Conservation (phyloP, 2,113 vertebrate genomes). For the Apteryx mantelli region DNA sequence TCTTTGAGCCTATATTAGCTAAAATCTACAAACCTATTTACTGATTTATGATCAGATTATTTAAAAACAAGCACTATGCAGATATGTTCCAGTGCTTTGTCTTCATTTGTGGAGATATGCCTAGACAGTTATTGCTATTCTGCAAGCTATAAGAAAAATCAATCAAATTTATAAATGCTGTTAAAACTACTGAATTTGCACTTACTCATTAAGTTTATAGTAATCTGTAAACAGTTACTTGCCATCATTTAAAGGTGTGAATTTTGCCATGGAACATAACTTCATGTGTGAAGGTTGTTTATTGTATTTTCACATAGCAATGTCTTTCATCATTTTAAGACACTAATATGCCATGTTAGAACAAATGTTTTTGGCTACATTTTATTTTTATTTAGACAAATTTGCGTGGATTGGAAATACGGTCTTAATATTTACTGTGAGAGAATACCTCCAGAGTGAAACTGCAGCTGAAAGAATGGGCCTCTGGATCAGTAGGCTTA, state of each 20-base stretch:
- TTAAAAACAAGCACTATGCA: neutral
- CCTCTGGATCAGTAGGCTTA: neutral
- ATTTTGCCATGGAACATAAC: neutral
- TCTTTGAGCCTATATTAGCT: neutral
- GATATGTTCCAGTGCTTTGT: neutral
- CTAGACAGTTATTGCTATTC: neutral
- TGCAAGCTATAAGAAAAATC: neutral
- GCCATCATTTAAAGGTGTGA: neutral
- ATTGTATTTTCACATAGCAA: neutral
- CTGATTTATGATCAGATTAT: neutral
- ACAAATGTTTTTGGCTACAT: neutral
- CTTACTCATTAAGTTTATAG: neutral
- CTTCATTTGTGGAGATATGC: neutral
- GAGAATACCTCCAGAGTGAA: neutral
- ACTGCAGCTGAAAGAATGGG: neutral
- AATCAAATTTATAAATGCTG: neutral
- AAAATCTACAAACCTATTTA: neutral
- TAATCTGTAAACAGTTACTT: neutral
- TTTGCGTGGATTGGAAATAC: neutral
- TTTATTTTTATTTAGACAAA: neutral
- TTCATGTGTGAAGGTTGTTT: neutral
- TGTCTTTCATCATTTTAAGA: neutral
- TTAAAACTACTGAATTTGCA: neutral
- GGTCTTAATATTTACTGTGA: neutral
- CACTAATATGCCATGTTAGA: neutral